phyloP scores from a whole-genome alignment of 2,888 invertebrate species.

The Unio pictorum region DNA sequence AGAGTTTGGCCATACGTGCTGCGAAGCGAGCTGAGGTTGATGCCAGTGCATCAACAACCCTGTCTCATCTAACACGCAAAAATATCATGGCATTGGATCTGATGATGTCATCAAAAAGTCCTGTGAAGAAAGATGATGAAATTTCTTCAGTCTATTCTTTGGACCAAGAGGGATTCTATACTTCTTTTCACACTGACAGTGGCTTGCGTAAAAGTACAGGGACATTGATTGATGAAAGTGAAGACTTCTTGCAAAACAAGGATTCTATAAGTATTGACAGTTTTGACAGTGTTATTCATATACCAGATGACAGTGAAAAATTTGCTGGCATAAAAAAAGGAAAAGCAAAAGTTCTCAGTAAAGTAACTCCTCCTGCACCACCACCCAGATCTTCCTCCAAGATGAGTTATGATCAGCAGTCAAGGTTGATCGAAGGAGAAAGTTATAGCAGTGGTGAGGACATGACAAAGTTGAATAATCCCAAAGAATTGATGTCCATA shows the following conservation, averaged over 20 bases:
- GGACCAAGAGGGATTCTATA: slow-evolving; percentile 97
- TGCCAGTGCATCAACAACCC: slow-evolving; percentile 44
- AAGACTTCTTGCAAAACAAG: slow-evolving; percentile 43
- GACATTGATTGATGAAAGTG: slow-evolving; percentile 46
- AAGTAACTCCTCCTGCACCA: slow-evolving; percentile 45
- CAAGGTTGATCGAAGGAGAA: slow-evolving; percentile 2
- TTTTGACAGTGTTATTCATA: slow-evolving; percentile 54
- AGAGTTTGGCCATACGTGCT: slow-evolving; percentile 55
- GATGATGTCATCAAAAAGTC: slow-evolving; percentile 44
- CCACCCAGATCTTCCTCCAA: slow-evolving; percentile 40
- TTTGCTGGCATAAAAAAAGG: slow-evolving; percentile 38
- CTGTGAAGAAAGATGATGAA: slow-evolving; percentile 49
- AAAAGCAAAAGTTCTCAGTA: slow-evolving; percentile 37
- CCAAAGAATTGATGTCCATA: slow-evolving; percentile 28
- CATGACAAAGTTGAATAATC: not conserved
- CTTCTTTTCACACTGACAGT: slow-evolving; percentile 97
- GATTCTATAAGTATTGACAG: slow-evolving; percentile 53
- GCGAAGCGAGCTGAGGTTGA: slow-evolving; percentile 51
- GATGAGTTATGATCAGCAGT: slow-evolving; percentile 10
- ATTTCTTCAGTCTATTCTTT: slow-evolving; percentile 89
- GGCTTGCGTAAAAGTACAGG: slow-evolving; percentile 76
- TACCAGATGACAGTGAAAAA: slow-evolving; percentile 37
- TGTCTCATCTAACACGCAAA: slow-evolving; percentile 52
- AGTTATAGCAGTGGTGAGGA: slow-evolving; percentile 9
- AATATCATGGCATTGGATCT: slow-evolving; percentile 59